Evolutionary conservation across 2,113 vertebrate species (phyloP).

Genomic region (Reinhardtius hippoglossoides): DNA sequence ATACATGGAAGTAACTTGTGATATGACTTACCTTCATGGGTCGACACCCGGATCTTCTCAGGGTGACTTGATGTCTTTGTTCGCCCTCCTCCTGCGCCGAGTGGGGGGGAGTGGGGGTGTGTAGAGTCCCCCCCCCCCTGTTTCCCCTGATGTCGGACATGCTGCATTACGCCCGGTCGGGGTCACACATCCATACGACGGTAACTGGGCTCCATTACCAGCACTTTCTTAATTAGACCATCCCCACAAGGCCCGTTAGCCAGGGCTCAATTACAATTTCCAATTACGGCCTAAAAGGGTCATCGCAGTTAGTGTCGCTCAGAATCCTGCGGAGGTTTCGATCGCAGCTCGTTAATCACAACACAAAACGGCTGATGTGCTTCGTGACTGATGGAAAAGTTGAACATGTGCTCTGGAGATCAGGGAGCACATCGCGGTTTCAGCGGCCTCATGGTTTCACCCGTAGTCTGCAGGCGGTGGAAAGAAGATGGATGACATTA

Average conservation of each 20-base stretch:
- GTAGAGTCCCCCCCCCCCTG: no score
- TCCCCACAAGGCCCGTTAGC: constrained; percentile 39
- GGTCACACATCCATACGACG: not conserved
- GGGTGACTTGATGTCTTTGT: no score
- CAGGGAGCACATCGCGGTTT: no score
- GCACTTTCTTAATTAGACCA: constrained; percentile 42
- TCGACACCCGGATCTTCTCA: no score
- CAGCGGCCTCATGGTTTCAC: no score
- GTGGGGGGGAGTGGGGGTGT: no score
- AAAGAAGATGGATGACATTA: no score
- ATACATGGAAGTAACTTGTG: no score
- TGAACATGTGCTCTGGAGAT: not conserved
- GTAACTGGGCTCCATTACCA: constrained; percentile 43
- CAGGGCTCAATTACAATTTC: constrained; percentile 36
- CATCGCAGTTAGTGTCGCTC: constrained; percentile 41
- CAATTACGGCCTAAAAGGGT: constrained; percentile 41
- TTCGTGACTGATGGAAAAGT: not conserved
- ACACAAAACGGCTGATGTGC: constrained; percentile 8
- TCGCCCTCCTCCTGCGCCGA: no score
- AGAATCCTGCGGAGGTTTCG: constrained; percentile 19
- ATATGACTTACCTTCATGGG: no score
- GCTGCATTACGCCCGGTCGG: constrained; percentile 5
- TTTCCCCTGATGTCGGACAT: not conserved
- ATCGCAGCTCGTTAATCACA: constrained; percentile 19
- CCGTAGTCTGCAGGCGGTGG: no score